Evolutionary conservation across 2,888 invertebrate species (phyloP).

Genomic region (Lasioglossum figueresi): DNA sequence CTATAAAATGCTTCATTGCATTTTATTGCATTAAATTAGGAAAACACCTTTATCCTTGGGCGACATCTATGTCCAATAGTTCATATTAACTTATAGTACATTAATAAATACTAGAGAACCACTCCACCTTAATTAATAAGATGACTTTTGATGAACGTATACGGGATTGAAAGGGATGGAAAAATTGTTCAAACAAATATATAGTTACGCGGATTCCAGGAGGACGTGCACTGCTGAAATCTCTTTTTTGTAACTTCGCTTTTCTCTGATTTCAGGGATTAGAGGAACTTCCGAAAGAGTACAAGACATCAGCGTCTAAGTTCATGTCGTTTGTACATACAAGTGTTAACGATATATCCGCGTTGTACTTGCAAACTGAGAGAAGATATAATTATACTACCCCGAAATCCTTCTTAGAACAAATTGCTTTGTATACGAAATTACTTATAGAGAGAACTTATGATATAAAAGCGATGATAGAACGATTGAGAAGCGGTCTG

Average conservation of each 20-base stretch:
- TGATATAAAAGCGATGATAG: conserved; percentile 90
- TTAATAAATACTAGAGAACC: too few relatives aligned
- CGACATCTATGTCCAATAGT: too few relatives aligned
- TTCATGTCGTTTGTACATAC: conserved; percentile 97
- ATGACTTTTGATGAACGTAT: background rate
- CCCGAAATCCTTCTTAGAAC: conserved; percentile 97
- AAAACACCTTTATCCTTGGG: too few relatives aligned
- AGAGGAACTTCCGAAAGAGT: conserved; percentile 81
- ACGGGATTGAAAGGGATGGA: too few relatives aligned
- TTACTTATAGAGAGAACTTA: conserved; percentile 88
- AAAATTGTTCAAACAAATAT: too few relatives aligned
- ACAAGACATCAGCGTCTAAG: conserved; percentile 87
- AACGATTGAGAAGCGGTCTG: conserved; percentile 93
- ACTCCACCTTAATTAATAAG: too few relatives aligned
- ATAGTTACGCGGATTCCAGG: too few relatives aligned
- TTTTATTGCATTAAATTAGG: too few relatives aligned
- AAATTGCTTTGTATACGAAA: conserved; percentile 93
- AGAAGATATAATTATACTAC: conserved; percentile 97
- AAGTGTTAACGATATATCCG: conserved; percentile 94
- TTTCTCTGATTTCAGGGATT: conserved; percentile 84
- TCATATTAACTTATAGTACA: too few relatives aligned
- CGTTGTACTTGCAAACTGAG: conserved; percentile 92
- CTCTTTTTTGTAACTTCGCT: too few relatives aligned
- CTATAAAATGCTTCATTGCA: too few relatives aligned
- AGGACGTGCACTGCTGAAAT: too few relatives aligned